Evolutionary conservation across 1,140 invertebrate genomes (phyloP).

Genomic region (Micrasema longulum): DNA sequence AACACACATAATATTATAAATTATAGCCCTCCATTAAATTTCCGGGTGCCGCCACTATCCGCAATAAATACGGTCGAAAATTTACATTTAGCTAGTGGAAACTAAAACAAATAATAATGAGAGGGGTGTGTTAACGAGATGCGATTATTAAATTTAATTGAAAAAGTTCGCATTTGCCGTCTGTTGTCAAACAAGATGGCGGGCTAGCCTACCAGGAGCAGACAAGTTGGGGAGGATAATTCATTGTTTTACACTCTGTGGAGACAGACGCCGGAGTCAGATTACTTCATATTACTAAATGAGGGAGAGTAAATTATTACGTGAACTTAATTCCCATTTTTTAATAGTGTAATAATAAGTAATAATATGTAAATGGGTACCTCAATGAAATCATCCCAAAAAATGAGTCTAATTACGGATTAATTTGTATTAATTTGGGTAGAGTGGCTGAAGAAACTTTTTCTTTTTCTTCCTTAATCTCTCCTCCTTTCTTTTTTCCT

Average conservation of each 20-base stretch:
- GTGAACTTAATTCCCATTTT: not conserved
- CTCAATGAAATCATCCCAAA: not conserved
- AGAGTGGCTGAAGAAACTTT: no score
- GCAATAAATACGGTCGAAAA: not conserved
- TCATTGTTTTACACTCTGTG: constrained; percentile 2
- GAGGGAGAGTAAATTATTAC: not conserved
- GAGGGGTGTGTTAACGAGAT: constrained; percentile 34
- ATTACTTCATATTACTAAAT: not conserved
- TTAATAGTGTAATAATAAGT: not conserved
- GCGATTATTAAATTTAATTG: constrained; percentile 44
- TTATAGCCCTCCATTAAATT: constrained; percentile 27
- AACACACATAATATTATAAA: not conserved
- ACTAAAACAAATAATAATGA: constrained; percentile 18
- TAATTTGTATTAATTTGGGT: not conserved
- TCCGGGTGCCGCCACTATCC: constrained; percentile 16
- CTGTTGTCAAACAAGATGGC: constrained; percentile 34
- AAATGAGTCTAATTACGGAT: not conserved
- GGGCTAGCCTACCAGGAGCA: constrained; percentile 12
- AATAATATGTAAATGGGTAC: not conserved
- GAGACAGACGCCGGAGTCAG: not conserved
- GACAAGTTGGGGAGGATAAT: constrained; percentile 15
- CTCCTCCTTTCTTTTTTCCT: no score
- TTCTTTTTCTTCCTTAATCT: no score
- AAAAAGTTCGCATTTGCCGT: constrained; percentile 33
- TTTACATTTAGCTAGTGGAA: constrained; percentile 19